Conservation (phyloP, 2,888 invertebrate species). For the Gryllus longicercus region DNA sequence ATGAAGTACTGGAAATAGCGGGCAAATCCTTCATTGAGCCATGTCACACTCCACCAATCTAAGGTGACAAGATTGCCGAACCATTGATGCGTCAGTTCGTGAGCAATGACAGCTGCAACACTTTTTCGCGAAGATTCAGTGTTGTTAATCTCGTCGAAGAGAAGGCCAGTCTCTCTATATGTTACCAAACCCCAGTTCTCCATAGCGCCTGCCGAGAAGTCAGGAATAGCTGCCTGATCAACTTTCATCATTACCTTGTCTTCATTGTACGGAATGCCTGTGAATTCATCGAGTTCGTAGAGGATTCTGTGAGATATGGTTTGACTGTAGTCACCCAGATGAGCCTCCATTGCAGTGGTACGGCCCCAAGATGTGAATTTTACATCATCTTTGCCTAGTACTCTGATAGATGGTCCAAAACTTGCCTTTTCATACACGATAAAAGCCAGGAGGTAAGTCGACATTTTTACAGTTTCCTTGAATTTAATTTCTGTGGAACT, state of each 20-base stretch:
- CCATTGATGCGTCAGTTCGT: conserved; percentile 81
- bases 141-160: neutral
- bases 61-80: conserved; percentile 74
- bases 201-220: neutral
- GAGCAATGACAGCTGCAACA: conserved; percentile 61
- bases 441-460: neutral
- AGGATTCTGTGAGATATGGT: neutral
- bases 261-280: neutral
- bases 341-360: neutral
- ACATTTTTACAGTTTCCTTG: neutral
- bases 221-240: neutral
- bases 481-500: neutral
- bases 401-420: neutral
- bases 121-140: neutral
- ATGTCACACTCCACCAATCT: conserved; percentile 71
- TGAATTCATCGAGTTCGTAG: neutral
- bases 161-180: neutral
- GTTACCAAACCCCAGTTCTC: neutral
- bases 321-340: neutral
- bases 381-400: no score
- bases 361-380: neutral
- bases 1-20: conserved; percentile 69
- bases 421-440: neutral
- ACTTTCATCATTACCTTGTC: neutral
- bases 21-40: conserved; percentile 74